Evolutionary conservation across 1,140 invertebrate genomes (phyloP), one percentile per base, ranked within the genome.

Genomic region (Streblospio benedicti): DNA sequence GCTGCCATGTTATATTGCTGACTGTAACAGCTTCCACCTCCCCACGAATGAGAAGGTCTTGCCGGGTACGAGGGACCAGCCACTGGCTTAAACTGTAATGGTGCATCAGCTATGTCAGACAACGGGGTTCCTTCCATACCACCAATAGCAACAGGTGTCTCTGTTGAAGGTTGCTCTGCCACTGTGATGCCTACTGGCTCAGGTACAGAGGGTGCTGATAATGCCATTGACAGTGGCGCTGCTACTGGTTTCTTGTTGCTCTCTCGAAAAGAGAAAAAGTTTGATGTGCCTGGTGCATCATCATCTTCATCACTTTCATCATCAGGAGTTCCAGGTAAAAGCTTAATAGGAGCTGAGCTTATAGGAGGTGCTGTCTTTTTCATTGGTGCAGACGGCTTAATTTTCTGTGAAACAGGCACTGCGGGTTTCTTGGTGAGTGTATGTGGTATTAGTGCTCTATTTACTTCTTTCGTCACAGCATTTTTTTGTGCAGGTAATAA

Each of bases 361-460:
- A n/a, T n/a, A n/a, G n/a, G n/a, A n/a, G n/a, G n/a, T n/a, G n/a
- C n/a, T n/a, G n/a, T n/a, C n/a, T n/a, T n/a, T n/a, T n/a, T n/a
- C n/a, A n/a, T n/a, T n/a, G n/a, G n/a, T n/a, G n/a, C n/a, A n/a
- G 65, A 38, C 25, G 20, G 33, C n/a, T n/a, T n/a, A n/a, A n/a
- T n/a, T n/a, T n/a, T n/a, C n/a, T n/a, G n/a, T n/a, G n/a, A n/a
- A n/a, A 35, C 28, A 12, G 9, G n/a, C 5, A 25, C 27, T 41
- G 59, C 32, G 6, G 61, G 52, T 32, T 56, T 63, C 51, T 69
- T 71, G 2, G 61, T 65, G 2, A 72, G 54, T 9, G 64, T 57
- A 50, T 71, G 59, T 30, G 71, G 71, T 20, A 72, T 57, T 14
- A 72, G 55, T 3, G 63, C 57, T 33, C 71, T 65, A 25, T 67